These are phyloP conservation scores for Aradophagus sp. DNA, from an alignment of 1,140 invertebrate species.

Conservation along the genomic window DNA sequence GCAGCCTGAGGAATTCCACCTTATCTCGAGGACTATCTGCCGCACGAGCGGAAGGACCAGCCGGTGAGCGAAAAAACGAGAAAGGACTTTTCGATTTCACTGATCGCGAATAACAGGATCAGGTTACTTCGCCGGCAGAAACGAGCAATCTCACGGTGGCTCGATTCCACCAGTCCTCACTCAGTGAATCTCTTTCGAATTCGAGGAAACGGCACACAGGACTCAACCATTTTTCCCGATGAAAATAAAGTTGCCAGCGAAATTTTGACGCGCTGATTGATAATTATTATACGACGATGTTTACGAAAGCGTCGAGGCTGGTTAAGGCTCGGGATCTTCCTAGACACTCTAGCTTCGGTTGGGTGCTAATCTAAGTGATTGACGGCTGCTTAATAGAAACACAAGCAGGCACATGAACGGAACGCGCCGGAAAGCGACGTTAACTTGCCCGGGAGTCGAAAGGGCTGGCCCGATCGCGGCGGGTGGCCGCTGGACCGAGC, in stretches of 20 bases:
- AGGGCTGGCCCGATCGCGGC: constrained; percentile 66
- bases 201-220: constrained; percentile 14
- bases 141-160: constrained; percentile 34
- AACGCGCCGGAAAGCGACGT: constrained; percentile 63
- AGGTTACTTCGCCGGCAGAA: constrained; percentile 67
- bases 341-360: constrained; percentile 16
- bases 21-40: constrained; percentile 67
- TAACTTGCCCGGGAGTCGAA: constrained; percentile 71
- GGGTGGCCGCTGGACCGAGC: constrained; percentile 73
- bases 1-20: constrained; percentile 61
- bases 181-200: constrained; percentile 1
- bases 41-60: constrained; percentile 55
- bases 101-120: constrained; percentile 71
- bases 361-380: constrained; percentile 67
- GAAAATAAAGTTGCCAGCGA: constrained; percentile 28
- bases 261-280: constrained; percentile 27
- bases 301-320: constrained; percentile 28
- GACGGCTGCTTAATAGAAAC: constrained; percentile 73
- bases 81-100: constrained; percentile 34
- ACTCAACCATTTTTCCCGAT: too few species aligned
- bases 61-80: constrained; percentile 24
- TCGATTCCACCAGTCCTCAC: constrained; percentile 1
- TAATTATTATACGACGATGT: constrained; percentile 27
- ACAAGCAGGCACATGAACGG: constrained; percentile 62
- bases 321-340: not conserved